Evolutionary conservation across 2,888 invertebrate genomes (phyloP).

Genomic region (Pachliopta kotzebuea): DNA sequence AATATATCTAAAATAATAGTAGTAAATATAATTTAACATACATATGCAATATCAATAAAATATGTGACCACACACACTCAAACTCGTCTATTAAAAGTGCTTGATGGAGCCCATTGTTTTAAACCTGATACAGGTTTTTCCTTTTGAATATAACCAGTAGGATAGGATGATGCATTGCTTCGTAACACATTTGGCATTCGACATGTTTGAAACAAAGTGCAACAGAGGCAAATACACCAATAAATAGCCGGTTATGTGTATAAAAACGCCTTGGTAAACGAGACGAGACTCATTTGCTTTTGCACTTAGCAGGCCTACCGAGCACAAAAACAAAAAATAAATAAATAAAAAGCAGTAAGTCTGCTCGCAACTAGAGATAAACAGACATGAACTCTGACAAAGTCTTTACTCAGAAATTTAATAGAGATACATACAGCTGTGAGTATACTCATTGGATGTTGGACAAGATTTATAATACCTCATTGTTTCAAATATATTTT

Average conservation of each 20-base stretch:
- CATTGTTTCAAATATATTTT: background rate
- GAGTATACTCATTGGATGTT: background rate
- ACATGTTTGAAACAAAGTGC: conserved; percentile 37
- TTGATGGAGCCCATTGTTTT: background rate
- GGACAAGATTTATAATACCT: background rate
- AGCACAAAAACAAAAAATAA: conserved; percentile 52
- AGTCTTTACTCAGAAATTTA: conserved; percentile 22
- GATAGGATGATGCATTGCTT: conserved; percentile 2
- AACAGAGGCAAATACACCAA: conserved; percentile 47
- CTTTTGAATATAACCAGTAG: conserved; percentile 3
- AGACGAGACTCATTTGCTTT: conserved; percentile 69
- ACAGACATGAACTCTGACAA: conserved; percentile 33
- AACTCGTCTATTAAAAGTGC: too few relatives aligned
- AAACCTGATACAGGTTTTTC: background rate
- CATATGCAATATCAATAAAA: background rate
- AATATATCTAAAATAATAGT: background rate
- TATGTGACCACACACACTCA: background rate
- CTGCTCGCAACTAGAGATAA: conserved; percentile 42
- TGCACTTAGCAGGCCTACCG: conserved; percentile 64
- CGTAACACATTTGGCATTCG: conserved; percentile 17
- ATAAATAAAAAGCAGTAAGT: conserved; percentile 57
- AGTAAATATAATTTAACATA: background rate
- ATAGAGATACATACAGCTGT: background rate
- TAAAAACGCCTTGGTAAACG: conserved; percentile 70
- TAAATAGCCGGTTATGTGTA: conserved; percentile 57